These are phyloP conservation scores for Planiliza haematocheilus DNA, from an alignment of 2,113 vertebrate species.

Conservation along the genomic window DNA sequence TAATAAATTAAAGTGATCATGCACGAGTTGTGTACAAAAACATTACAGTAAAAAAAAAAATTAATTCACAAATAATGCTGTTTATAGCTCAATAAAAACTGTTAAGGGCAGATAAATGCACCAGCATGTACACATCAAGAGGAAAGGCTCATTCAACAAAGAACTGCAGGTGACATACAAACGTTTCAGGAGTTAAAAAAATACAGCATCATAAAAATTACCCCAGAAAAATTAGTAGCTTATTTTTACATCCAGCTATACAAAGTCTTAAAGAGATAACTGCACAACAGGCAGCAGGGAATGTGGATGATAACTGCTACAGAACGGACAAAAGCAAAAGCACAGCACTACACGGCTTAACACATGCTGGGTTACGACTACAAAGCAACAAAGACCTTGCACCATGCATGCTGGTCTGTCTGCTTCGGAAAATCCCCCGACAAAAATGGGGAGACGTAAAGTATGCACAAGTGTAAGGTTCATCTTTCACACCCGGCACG, in stretches of 20 bases:
- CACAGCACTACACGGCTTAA: slow-evolving; percentile 83
- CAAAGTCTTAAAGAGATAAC: slow-evolving; percentile 76
- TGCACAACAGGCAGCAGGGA: slow-evolving; percentile 79
- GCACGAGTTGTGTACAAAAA: slow-evolving; percentile 92
- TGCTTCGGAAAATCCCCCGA: slow-evolving; percentile 87
- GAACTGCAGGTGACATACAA: slow-evolving; percentile 63
- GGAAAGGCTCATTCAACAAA: slow-evolving; percentile 75
- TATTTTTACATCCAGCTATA: slow-evolving; percentile 81
- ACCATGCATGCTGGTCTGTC: slow-evolving; percentile 82
- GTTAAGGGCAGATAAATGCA: slow-evolving; percentile 85
- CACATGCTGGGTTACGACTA: slow-evolving; percentile 91
- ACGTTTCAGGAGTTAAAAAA: slow-evolving; percentile 76
- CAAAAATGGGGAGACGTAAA: slow-evolving; percentile 90
- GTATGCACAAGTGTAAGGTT: slow-evolving; percentile 88
- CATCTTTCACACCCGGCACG: slow-evolving; percentile 86
- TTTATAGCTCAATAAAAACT: slow-evolving; percentile 83
- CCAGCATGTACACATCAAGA: slow-evolving; percentile 80
- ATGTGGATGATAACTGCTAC: slow-evolving; percentile 70
- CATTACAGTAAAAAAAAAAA: slow-evolving; percentile 86
- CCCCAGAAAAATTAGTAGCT: slow-evolving; percentile 71
- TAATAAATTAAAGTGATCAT: slow-evolving; percentile 99
- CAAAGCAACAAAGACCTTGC: slow-evolving; percentile 84
- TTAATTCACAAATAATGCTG: slow-evolving; percentile 84
- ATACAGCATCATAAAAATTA: slow-evolving; percentile 76
- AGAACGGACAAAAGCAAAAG: slow-evolving; percentile 85